Conservation (phyloP, 2,113 vertebrate species). For the Callospermophilus lateralis region DNA sequence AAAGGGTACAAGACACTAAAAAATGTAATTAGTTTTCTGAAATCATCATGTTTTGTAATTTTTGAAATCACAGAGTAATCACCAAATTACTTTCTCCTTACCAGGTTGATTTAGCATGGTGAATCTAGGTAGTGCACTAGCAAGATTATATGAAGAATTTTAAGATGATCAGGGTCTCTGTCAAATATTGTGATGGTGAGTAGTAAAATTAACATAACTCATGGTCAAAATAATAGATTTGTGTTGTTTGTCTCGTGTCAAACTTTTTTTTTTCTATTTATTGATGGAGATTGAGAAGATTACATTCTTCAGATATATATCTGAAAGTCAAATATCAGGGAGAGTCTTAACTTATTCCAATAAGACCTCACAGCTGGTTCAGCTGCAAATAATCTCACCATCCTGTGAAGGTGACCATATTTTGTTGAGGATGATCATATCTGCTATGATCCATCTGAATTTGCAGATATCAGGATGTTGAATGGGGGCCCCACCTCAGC, state of each 20-base stretch:
- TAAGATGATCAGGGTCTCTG: background rate
- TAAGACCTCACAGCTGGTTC: background rate
- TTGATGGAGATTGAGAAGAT: background rate
- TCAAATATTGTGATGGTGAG: background rate
- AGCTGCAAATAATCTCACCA: background rate
- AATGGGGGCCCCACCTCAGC: rapidly evolving
- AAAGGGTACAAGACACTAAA: background rate
- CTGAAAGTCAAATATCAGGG: background rate
- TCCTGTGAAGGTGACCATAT: background rate
- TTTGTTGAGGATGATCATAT: too few species aligned
- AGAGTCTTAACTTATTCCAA: background rate
- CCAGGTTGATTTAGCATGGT: background rate
- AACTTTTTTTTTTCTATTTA: background rate
- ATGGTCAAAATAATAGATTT: background rate
- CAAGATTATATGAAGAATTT: background rate
- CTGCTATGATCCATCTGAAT: background rate
- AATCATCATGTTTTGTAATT: background rate
- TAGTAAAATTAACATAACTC: background rate
- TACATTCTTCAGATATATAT: background rate
- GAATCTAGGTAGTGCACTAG: background rate
- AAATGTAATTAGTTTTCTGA: background rate
- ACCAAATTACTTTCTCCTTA: background rate
- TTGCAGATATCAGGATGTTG: background rate
- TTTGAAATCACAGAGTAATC: background rate
- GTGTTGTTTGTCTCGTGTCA: background rate